These are phyloP conservation scores for Chelidonichthys spinosus DNA, from an alignment of 2,797 vertebrate genomes.

Conservation along the genomic window DNA sequence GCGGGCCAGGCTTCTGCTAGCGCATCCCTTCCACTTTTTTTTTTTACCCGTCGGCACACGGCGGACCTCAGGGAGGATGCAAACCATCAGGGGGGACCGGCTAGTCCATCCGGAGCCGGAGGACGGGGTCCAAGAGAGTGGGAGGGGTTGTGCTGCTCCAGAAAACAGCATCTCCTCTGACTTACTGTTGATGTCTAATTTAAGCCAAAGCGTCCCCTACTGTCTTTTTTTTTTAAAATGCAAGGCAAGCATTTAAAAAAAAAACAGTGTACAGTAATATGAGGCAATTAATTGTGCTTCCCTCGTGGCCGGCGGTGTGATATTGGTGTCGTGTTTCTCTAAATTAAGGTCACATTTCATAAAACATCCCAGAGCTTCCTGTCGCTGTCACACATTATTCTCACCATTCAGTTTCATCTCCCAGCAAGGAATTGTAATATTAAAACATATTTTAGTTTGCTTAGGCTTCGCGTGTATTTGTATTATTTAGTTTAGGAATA, in stretches of 20 bases:
- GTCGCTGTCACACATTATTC: background rate
- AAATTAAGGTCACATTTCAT: slow-evolving; percentile 27
- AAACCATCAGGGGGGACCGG: slow-evolving; percentile 72
- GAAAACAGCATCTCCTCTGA: slow-evolving; percentile 6
- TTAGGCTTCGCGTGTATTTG: no score
- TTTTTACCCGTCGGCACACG: slow-evolving; percentile 53
- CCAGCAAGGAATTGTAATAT: no score
- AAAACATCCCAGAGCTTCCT: slow-evolving; percentile 20
- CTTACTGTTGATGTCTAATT: slow-evolving; percentile 68
- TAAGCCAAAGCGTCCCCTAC: slow-evolving; percentile 52
- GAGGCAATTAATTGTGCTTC: slow-evolving; percentile 33
- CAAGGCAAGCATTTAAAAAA: no score
- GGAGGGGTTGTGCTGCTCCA: slow-evolving; percentile 60
- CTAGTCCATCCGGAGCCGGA: slow-evolving; percentile 73
- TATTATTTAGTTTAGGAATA: no score
- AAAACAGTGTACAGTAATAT: background rate
- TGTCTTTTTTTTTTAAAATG: slow-evolving; percentile 8
- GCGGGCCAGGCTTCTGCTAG: slow-evolving; percentile 75
- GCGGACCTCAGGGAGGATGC: slow-evolving; percentile 75
- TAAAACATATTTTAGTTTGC: no score
- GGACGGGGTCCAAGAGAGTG: slow-evolving; percentile 68
- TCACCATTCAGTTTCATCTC: no score
- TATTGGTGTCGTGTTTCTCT: background rate
- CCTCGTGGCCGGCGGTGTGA: background rate
- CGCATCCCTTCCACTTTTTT: slow-evolving; percentile 53